Percentiles rank a stretch among this genome's conserved stretches.
phyloP scores from a whole-genome alignment of 2,888 invertebrate species.

The Fragum fragum region DNA sequence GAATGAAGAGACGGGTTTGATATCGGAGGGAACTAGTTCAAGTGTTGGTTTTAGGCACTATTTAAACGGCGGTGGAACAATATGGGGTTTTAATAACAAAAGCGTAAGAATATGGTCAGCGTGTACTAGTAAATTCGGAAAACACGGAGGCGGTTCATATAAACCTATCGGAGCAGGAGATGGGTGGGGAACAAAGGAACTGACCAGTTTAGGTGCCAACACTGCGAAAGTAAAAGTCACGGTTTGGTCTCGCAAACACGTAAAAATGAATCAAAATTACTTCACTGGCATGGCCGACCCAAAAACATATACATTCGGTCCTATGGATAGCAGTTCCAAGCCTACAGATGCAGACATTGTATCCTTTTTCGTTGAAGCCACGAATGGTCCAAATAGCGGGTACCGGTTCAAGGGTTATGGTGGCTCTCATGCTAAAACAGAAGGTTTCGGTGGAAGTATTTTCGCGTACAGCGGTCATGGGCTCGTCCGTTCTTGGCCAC shows the following conservation, averaged over 20 bases:
- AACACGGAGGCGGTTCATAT: not conserved
- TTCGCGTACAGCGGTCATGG: constrained; percentile 39
- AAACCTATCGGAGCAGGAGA: constrained; percentile 1
- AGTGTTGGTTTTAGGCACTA: not conserved
- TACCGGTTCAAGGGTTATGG: constrained; percentile 49
- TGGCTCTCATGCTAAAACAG: constrained; percentile 19
- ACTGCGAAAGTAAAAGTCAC: not conserved
- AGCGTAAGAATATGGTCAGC: constrained; percentile 48
- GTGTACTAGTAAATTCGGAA: too few species aligned
- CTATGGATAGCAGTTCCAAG: not conserved
- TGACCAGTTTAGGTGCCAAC: not conserved
- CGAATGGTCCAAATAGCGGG: constrained; percentile 45
- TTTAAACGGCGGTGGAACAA: constrained; percentile 35
- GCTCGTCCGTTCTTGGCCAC: constrained; percentile 39
- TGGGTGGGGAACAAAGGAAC: not conserved
- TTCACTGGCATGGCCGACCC: not conserved
- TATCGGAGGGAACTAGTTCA: constrained; percentile 49
- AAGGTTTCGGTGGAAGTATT: constrained; percentile 46
- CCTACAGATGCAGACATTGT: constrained; percentile 25
- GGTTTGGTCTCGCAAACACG: not conserved
- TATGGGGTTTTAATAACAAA: constrained; percentile 39
- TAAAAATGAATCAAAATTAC: not conserved
- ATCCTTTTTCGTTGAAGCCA: constrained; percentile 39
- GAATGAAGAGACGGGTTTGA: not conserved
- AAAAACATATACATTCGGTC: not conserved